These are phyloP conservation scores for Halichondria panicea DNA, from an alignment of 37 sponge, comb jelly and placozoan genomes.

Conservation along the genomic window DNA sequence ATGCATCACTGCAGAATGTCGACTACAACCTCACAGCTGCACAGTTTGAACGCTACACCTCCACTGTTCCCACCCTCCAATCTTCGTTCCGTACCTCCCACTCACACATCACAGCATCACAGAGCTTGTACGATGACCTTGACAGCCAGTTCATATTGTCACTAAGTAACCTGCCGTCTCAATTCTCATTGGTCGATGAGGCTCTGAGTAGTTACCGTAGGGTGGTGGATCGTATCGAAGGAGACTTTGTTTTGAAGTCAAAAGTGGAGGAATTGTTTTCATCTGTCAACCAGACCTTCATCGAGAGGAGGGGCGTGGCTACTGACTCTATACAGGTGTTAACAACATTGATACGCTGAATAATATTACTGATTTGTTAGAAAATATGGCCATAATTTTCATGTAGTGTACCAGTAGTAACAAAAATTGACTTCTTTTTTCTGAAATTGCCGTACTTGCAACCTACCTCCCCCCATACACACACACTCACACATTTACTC, in stretches of 20 bases:
- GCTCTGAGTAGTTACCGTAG: constrained; percentile 5
- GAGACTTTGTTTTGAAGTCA: constrained; percentile 3
- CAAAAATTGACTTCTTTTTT: not conserved
- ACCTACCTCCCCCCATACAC: too few relatives aligned
- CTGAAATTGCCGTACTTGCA: too few relatives aligned
- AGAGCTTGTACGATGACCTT: constrained; percentile 9
- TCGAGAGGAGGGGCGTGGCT: not conserved
- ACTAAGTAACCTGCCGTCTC: constrained; percentile 2
- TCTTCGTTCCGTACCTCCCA: not conserved
- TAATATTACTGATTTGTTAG: not conserved
- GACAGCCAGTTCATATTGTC: not conserved
- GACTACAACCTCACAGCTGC: constrained; percentile 15
- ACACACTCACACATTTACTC: not conserved
- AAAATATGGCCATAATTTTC: not conserved
- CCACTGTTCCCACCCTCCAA: not conserved
- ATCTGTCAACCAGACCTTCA: not conserved
- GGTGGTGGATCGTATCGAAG: not conserved
- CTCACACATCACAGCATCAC: not conserved
- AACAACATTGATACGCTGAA: not conserved
- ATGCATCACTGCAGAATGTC: constrained; percentile 3
- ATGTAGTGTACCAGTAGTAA: too few relatives aligned
- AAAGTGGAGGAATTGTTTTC: constrained; percentile 1
- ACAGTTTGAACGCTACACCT: constrained; percentile 2
- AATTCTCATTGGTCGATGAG: not conserved
- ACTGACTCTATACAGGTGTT: constrained; percentile 2